phyloP scores from a whole-genome alignment of 2,797 vertebrate genomes.

The Sebastes wilsoni region DNA sequence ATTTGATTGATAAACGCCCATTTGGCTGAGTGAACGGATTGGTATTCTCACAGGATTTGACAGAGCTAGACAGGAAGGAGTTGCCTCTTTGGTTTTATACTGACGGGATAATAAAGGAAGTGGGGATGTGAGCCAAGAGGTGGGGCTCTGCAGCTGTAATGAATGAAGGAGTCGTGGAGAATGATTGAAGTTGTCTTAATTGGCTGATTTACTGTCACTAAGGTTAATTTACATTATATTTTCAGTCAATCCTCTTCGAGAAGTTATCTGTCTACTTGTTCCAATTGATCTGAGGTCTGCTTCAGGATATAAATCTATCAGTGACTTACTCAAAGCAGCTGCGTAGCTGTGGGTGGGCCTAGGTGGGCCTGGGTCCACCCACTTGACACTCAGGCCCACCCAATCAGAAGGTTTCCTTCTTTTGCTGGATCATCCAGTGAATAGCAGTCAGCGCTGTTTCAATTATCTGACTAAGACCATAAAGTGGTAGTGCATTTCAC shows the following conservation, averaged over 20 bases:
- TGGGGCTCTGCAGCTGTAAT: background rate
- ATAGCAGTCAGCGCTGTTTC: no score
- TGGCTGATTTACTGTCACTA: background rate
- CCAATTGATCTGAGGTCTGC: background rate
- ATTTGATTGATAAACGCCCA: background rate
- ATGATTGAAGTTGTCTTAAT: slow-evolving; percentile 9
- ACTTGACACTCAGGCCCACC: no score
- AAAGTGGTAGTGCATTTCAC: no score
- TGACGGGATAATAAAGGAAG: background rate
- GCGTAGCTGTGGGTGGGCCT: no score
- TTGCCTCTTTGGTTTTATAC: background rate
- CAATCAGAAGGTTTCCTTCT: no score
- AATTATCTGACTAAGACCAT: no score
- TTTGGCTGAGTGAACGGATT: background rate
- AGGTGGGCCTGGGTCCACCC: no score
- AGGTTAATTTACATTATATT: slow-evolving; percentile 25
- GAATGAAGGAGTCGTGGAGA: background rate
- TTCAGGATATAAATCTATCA: background rate
- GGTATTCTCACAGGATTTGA: background rate
- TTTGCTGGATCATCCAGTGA: no score
- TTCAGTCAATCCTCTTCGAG: background rate
- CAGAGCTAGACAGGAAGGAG: background rate
- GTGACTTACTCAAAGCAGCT: background rate
- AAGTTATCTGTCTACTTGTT: background rate
- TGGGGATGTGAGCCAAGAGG: background rate